Evolutionary conservation across 2,797 vertebrate species (phyloP).

Genomic region (Scyliorhinus canicula): DNA sequence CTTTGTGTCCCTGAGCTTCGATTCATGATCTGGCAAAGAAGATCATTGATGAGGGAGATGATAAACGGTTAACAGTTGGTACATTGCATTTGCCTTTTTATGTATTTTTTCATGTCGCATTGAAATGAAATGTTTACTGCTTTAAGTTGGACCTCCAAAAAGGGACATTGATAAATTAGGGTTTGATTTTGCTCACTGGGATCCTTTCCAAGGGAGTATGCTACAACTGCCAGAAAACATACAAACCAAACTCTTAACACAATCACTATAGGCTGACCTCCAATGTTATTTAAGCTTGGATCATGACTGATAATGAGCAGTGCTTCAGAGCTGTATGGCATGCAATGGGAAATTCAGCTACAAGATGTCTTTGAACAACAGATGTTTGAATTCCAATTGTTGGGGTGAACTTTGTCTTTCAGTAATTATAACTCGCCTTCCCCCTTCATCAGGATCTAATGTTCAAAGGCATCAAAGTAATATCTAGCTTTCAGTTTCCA

Average conservation of each 20-base stretch:
- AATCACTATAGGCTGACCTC: neutral
- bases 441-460: too few species aligned
- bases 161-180: conserved; percentile 32
- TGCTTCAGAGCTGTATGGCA: neutral
- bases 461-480: neutral
- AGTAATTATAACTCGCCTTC: neutral
- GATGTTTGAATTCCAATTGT: neutral
- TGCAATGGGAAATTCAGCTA: neutral
- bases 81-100: neutral
- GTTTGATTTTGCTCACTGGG: neutral
- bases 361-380: neutral
- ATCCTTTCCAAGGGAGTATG: neutral
- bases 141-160: neutral
- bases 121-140: neutral
- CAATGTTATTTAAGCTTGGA: neutral
- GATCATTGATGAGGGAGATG: neutral
- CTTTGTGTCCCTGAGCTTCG: neutral
- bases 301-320: neutral
- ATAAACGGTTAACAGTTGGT: neutral
- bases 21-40: neutral
- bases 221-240: neutral
- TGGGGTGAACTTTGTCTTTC: neutral
- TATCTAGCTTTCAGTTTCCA: neutral
- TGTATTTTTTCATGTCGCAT: neutral
- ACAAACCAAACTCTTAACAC: neutral